Percentiles rank a stretch among this genome's conserved stretches.
Conservation (phyloP, 2,797 vertebrate genomes). For the Enteromius afrohamiltoni region DNA sequence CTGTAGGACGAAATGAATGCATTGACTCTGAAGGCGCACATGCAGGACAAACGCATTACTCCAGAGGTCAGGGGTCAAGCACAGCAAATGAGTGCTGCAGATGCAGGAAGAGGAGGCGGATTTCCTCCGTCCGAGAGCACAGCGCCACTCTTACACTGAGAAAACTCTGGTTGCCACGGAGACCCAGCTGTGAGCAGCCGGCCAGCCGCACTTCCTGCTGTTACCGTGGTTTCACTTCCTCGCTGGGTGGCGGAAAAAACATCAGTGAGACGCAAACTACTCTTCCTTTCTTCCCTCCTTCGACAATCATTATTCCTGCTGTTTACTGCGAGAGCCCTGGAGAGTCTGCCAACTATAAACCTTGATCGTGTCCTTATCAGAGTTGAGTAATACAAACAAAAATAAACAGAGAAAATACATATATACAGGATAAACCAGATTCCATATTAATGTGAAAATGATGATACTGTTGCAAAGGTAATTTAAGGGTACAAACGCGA, state of each 20-base stretch:
- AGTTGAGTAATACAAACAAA: not conserved
- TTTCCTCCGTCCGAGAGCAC: not conserved
- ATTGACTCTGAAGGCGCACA: conserved; percentile 1
- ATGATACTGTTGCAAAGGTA: not conserved
- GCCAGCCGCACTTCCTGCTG: conserved; percentile 44
- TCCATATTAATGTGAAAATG: not conserved
- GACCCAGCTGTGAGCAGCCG: conserved; percentile 48
- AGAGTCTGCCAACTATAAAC: not conserved
- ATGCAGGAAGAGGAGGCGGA: conserved; percentile 5
- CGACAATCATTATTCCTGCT: not conserved
- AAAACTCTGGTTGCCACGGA: conserved; percentile 29
- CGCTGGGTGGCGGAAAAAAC: conserved; percentile 49
- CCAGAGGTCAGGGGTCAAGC: not conserved
- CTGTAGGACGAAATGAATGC: conserved; percentile 25
- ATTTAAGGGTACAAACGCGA: not conserved
- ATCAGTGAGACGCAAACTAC: conserved; percentile 38
- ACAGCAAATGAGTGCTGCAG: not conserved
- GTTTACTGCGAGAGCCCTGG: not conserved
- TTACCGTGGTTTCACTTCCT: conserved; percentile 54
- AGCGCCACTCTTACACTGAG: not conserved
- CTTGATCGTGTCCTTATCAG: not conserved
- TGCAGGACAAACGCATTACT: conserved; percentile 1
- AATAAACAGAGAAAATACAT: no score
- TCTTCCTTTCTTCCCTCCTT: conserved; percentile 2
- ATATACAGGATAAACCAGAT: not conserved